A percentile compares a stretch with the other conserved stretches of the same genome.
Evolutionary conservation across 2,888 invertebrate genomes (phyloP).

Genomic region (Notocelia uddmanniana): DNA sequence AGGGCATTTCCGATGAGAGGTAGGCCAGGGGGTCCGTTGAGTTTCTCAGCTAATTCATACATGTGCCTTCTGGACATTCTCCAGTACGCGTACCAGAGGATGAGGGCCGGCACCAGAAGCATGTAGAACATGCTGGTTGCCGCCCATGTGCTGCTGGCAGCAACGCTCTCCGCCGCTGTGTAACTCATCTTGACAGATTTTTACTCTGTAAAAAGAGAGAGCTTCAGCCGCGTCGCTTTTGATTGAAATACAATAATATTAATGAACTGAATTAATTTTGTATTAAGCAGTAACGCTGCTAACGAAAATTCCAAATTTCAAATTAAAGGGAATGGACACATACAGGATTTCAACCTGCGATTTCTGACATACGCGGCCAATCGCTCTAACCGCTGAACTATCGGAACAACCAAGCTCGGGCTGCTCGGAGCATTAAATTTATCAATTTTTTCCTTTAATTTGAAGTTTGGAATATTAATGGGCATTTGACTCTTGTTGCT

Average conservation of each 20-base stretch:
- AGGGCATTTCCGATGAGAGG: constrained; percentile 92
- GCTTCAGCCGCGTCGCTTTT: constrained; percentile 4
- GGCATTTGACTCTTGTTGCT: not conserved
- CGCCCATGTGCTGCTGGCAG: constrained; percentile 80
- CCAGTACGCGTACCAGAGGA: constrained; percentile 92
- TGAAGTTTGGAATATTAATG: too few species aligned
- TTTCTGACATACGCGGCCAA: too few species aligned
- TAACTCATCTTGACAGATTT: constrained; percentile 67
- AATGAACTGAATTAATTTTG: too few species aligned
- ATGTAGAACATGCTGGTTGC: constrained; percentile 90
- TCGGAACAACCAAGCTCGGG: too few species aligned
- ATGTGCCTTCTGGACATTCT: constrained; percentile 90
- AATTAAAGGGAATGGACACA: too few species aligned
- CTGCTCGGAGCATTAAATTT: too few species aligned
- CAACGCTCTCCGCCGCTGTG: constrained; percentile 75
- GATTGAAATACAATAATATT: not conserved
- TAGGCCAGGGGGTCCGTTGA: constrained; percentile 90
- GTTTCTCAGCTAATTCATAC: constrained; percentile 89
- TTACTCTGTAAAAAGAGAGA: constrained; percentile 46
- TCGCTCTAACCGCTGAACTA: too few species aligned
- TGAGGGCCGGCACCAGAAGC: constrained; percentile 89
- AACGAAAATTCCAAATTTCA: too few species aligned
- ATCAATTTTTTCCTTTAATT: too few species aligned
- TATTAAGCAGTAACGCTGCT: too few species aligned
- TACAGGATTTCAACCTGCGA: too few species aligned